A percentile compares a stretch with the other conserved stretches of the same genome.
Conservation (phyloP, 2,113 vertebrate genomes). For the Thalassarche chlororhynchos region DNA sequence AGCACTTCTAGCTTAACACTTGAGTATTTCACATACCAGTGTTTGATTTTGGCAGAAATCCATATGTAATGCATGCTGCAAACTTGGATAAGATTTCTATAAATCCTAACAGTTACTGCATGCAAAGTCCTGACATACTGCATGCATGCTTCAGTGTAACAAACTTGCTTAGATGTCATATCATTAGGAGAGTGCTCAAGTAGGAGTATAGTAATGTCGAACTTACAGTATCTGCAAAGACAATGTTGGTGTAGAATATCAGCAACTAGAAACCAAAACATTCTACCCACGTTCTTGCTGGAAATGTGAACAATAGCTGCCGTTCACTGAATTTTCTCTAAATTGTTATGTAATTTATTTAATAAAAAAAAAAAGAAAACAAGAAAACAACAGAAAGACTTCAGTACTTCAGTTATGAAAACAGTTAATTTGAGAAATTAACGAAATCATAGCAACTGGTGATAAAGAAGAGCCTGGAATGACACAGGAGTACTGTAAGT, state of each 20-base stretch:
- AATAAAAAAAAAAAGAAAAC: background rate
- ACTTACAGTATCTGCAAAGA: background rate
- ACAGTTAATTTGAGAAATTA: background rate
- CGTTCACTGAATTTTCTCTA: background rate
- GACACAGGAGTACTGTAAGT: background rate
- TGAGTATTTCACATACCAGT: background rate
- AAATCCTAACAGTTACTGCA: background rate
- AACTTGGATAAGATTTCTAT: background rate
- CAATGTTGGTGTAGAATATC: background rate
- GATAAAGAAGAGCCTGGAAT: background rate
- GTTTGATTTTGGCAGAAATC: conserved; percentile 1
- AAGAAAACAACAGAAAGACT: background rate
- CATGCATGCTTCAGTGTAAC: background rate
- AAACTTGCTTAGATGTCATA: background rate
- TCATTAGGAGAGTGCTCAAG: background rate
- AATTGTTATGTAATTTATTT: background rate
- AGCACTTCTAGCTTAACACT: background rate
- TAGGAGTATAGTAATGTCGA: background rate
- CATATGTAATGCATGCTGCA: background rate
- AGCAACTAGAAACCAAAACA: background rate
- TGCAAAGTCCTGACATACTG: background rate
- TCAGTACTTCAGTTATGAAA: background rate
- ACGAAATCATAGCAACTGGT: background rate
- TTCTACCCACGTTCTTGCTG: background rate
- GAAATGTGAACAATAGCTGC: background rate